Evolutionary conservation across 1,140 invertebrate species (phyloP), one percentile per base, ranked within the genome.

Genomic region (Homarus americanus): DNA sequence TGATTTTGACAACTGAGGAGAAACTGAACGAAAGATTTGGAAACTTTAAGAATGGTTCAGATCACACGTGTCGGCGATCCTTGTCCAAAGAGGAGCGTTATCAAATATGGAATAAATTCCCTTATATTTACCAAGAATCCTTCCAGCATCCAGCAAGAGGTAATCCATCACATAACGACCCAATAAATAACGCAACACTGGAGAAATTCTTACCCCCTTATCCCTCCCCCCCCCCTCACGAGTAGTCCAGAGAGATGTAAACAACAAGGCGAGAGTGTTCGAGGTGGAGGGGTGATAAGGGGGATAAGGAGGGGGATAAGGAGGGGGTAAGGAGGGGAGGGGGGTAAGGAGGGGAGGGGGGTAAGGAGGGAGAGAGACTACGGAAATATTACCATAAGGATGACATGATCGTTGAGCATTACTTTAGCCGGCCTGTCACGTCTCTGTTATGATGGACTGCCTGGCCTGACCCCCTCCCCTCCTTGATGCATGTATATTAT

Each of bases 401-500:
- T 87, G 86, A 87, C 76, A 66, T 80, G 58, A 80, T 87, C 76
- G 76, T n/a, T 80, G 41, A 73, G 76, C 83, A 76, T 87, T 87
- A 87, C 73, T 63, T 34, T 87, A 12, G 85, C 75, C 85, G n/a
- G 72, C 40, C 72, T 41, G 75, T 87, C 75, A 78, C 34, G 73
- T 87, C 49, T 87, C 20, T 80, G 9, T 80, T 69, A 44, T 87
- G 49, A 66, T 78, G 75, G 20, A 78, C 44, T 58, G 53, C 53
- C 53, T 20, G 12, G 53, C 53, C 7, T 58, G 53, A 1, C 38
- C 34, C 12, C 38, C 38, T 20, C n/a, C 34, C 76, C 76, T 36
- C 44, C 53, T n/a, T n/a, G n/a, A n/a, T n/a, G n/a, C n/a, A n/a
- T n/a, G n/a, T n/a, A n/a, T n/a, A n/a, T n/a, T n/a, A n/a, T n/a